Percentiles rank a stretch among this genome's conserved stretches.
Evolutionary conservation across 2,113 vertebrate genomes (phyloP).

Genomic region (Stigmatopora argus): DNA sequence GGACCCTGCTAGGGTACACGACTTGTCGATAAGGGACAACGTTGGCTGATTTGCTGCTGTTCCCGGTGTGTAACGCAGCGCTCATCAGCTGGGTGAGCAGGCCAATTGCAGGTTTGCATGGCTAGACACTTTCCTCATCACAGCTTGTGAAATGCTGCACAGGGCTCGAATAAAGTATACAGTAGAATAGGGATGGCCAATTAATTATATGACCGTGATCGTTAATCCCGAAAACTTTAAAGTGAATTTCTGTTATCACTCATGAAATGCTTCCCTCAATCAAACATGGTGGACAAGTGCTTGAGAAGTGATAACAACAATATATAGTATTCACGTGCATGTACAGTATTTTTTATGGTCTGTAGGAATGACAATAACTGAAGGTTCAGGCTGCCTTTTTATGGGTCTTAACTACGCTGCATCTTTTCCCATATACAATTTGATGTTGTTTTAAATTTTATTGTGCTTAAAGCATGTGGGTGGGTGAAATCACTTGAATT

Average conservation of each 20-base stretch:
- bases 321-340: no score
- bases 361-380: no score
- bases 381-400: no score
- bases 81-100: slow-evolving; percentile 59
- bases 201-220: background rate
- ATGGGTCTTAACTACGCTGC: no score
- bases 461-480: background rate
- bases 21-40: slow-evolving; percentile 60
- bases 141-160: slow-evolving; percentile 9
- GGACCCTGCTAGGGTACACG: slow-evolving; percentile 29
- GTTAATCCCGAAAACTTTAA: no score
- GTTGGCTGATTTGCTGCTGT: slow-evolving; percentile 55
- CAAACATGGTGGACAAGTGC: no score
- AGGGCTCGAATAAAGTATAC: background rate
- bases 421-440: background rate
- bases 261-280: no score
- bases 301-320: no score
- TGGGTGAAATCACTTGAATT: background rate
- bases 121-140: slow-evolving; percentile 47
- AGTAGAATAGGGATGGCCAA: background rate
- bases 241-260: no score
- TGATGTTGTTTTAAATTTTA: background rate
- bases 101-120: slow-evolving; percentile 48
- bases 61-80: slow-evolving; percentile 31
- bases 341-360: no score